Percentiles rank a stretch among this genome's conserved stretches.
Conservation (phyloP, 2,797 vertebrate species). For the Poecilia picta region DNA sequence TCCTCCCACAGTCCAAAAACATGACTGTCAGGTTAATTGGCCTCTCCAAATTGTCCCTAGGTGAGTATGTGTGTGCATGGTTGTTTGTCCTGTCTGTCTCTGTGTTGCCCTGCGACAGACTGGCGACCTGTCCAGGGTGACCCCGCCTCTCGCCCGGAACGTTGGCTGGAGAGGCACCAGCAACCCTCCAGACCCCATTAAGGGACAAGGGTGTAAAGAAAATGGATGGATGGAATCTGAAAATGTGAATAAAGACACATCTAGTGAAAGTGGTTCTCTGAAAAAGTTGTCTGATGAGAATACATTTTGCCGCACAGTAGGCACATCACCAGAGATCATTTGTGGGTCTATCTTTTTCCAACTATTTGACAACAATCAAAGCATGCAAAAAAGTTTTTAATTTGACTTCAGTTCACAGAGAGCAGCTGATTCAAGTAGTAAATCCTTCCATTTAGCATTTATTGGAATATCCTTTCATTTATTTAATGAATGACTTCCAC, state of each 20-base stretch:
- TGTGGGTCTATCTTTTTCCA: neutral
- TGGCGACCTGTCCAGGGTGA: too few species aligned
- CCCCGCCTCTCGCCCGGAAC: too few species aligned
- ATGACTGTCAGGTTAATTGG: too few species aligned
- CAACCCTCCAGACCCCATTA: too few species aligned
- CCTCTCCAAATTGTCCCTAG: too few species aligned
- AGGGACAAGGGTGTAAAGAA: too few species aligned
- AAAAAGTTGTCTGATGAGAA: neutral
- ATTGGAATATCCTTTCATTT: slow-evolving; percentile 31
- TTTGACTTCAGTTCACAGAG: slow-evolving; percentile 9
- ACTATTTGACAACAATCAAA: slow-evolving; percentile 13
- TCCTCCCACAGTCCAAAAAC: too few species aligned
- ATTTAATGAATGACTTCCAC: slow-evolving; percentile 41
- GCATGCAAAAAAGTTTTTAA: slow-evolving; percentile 7
- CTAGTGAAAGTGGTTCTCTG: neutral
- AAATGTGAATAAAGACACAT: neutral
- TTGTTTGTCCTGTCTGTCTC: too few species aligned
- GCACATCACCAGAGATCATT: slow-evolving; percentile 10
- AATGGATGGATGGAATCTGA: too few species aligned
- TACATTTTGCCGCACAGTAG: neutral
- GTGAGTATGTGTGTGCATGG: too few species aligned
- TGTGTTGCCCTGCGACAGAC: too few species aligned
- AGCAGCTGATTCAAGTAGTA: slow-evolving; percentile 35
- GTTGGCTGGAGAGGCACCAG: too few species aligned
- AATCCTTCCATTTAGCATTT: slow-evolving; percentile 42